These are phyloP conservation scores for Caracal caracal DNA, from an alignment of 2,113 vertebrate genomes.

Conservation along the genomic window DNA sequence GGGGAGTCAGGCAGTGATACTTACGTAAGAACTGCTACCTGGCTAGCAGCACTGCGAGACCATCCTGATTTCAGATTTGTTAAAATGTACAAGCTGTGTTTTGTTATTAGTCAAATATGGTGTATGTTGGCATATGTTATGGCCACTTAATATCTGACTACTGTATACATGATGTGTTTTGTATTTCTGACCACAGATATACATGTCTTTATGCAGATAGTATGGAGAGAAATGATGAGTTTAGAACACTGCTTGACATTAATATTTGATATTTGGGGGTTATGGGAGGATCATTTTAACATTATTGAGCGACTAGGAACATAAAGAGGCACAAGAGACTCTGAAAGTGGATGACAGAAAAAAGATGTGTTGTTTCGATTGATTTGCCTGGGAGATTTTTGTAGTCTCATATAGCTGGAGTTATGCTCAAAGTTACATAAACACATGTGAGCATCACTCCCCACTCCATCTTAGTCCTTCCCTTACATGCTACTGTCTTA, in stretches of 20 bases:
- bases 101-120: background rate
- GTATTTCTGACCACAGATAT: background rate
- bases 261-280: background rate
- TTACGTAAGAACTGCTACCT: background rate
- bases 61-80: background rate
- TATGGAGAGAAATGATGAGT: background rate
- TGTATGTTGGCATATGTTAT: background rate
- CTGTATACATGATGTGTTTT: background rate
- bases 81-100: background rate
- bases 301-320: background rate
- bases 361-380: background rate
- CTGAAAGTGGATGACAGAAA: background rate
- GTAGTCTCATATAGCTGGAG: background rate
- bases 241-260: background rate
- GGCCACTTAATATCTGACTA: background rate
- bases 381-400: background rate
- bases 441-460: background rate
- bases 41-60: background rate
- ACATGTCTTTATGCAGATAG: background rate
- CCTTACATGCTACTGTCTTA: background rate
- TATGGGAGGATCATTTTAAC: background rate
- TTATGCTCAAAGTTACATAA: background rate
- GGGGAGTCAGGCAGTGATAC: too few relatives aligned
- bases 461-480: accelerated
- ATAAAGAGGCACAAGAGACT: background rate